phyloP scores from a whole-genome alignment of 2,888 invertebrate species.

The Amorpha juglandis region DNA sequence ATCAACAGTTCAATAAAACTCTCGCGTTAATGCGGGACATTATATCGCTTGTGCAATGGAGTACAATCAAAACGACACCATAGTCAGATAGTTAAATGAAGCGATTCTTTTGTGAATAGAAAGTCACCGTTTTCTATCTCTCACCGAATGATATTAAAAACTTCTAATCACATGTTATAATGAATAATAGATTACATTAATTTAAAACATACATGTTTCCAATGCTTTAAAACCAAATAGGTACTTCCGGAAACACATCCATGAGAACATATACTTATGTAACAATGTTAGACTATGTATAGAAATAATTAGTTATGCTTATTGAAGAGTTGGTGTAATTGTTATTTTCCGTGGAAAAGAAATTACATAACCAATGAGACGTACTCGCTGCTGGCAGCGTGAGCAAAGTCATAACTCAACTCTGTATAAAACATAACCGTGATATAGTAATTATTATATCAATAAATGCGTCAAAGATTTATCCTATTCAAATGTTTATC shows the following conservation, averaged over 20 bases:
- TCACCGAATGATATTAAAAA: conserved; percentile 34
- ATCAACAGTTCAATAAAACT: conserved; percentile 38
- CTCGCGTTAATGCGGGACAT: conserved; percentile 60
- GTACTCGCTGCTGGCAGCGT: conserved; percentile 32
- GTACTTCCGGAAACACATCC: conserved; percentile 2
- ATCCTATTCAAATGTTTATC: too few relatives aligned
- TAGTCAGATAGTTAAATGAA: conserved; percentile 69
- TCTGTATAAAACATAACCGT: conserved; percentile 39
- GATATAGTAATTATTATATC: conserved; percentile 47
- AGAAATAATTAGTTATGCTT: conserved; percentile 22
- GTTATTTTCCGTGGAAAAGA: conserved; percentile 45
- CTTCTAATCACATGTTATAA: conserved; percentile 2
- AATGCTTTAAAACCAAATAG: neutral
- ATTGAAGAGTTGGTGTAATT: conserved; percentile 33
- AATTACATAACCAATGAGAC: conserved; percentile 48
- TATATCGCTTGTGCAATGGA: conserved; percentile 48
- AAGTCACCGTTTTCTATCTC: conserved; percentile 61
- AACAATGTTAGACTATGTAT: conserved; percentile 12
- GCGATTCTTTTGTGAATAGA: conserved; percentile 77
- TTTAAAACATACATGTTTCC: neutral
- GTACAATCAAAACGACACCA: conserved; percentile 64
- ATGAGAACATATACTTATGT: conserved; percentile 1
- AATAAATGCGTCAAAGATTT: too few relatives aligned
- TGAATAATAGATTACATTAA: neutral
- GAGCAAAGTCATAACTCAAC: conserved; percentile 23